Conservation (phyloP, 1,140 invertebrate species). For the Marisa cornuarietis region DNA sequence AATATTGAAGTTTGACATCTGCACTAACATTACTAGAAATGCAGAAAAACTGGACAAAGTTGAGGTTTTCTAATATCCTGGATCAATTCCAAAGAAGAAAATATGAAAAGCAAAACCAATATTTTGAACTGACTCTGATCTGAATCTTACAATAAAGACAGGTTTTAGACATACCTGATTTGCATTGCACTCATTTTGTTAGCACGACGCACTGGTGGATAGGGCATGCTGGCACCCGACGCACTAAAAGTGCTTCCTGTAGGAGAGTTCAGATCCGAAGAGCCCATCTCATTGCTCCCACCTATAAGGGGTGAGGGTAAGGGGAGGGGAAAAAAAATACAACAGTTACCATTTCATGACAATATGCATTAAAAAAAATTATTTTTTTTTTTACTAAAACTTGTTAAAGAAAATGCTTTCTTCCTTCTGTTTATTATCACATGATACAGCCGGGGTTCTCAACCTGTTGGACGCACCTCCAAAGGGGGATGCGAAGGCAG, state of each 20-base stretch:
- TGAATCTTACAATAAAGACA: constrained; percentile 8
- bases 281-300: not conserved
- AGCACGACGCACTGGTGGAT: constrained; percentile 47
- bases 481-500: too few species aligned
- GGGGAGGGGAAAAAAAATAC: not conserved
- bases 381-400: too few species aligned
- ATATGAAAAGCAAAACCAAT: not conserved
- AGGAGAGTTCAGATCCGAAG: constrained; percentile 1
- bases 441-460: too few species aligned
- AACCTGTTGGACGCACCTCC: too few species aligned
- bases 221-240: constrained; percentile 9
- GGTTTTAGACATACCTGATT: constrained; percentile 60
- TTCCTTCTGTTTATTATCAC: too few species aligned
- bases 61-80: too few species aligned
- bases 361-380: too few species aligned
- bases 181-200: constrained; percentile 67
- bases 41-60: too few species aligned
- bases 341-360: not conserved
- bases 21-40: too few species aligned
- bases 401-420: too few species aligned
- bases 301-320: not conserved
- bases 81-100: too few species aligned
- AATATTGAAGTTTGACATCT: too few species aligned
- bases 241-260: constrained; percentile 16
- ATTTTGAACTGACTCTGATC: not conserved